Conservation (phyloP, 2,888 invertebrate genomes). For the Calameuta filiformis region DNA sequence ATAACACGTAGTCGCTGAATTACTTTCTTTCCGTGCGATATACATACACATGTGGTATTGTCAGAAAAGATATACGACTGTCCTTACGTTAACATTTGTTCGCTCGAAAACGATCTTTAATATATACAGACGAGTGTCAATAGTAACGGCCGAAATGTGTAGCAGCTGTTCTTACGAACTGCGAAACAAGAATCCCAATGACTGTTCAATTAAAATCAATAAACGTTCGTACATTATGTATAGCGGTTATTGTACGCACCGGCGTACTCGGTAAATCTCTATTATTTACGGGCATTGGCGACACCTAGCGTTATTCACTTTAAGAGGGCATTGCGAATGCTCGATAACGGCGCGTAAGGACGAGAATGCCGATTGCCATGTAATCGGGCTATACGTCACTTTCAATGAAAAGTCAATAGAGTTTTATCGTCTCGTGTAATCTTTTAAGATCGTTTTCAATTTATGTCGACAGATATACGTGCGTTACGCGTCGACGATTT, state of each 20-base stretch:
- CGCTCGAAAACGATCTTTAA: not conserved
- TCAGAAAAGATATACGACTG: not conserved
- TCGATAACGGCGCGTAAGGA: not conserved
- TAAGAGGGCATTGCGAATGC: not conserved
- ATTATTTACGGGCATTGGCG: not conserved
- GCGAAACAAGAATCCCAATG: not conserved
- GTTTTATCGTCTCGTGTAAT: not conserved
- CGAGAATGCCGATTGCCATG: not conserved
- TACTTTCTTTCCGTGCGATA: not conserved
- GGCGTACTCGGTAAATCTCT: not conserved
- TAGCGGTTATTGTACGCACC: not conserved
- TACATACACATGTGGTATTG: not conserved
- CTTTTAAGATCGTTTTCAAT: not conserved
- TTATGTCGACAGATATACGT: not conserved
- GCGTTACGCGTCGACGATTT: not conserved
- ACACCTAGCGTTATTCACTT: not conserved
- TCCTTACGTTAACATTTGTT: not conserved
- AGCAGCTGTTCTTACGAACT: not conserved
- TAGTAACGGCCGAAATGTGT: not conserved
- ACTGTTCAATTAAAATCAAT: slow-evolving; percentile 30
- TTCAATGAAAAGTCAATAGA: not conserved
- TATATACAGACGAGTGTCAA: not conserved
- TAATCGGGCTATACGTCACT: not conserved
- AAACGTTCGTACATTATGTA: not conserved
- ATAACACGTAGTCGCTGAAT: too few relatives aligned